Percentiles rank a stretch among this genome's conserved stretches.
Evolutionary conservation across 1,140 invertebrate genomes (phyloP).

Genomic region (Zaprionus nigranus): DNA sequence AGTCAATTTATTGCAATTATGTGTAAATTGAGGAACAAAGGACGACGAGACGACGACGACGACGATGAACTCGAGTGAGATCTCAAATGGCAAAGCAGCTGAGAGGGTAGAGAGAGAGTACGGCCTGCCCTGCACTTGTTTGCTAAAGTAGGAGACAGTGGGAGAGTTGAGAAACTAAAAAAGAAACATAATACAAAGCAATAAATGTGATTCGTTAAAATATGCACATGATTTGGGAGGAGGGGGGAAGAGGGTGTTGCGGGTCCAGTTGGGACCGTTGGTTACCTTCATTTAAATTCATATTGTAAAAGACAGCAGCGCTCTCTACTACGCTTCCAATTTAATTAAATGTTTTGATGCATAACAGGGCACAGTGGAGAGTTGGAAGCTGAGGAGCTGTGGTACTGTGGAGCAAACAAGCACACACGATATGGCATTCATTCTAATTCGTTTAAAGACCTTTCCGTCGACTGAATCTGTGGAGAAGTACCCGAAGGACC

Average conservation of each 20-base stretch:
- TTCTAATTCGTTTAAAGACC: conserved; percentile 73
- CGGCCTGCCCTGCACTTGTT: conserved; percentile 15
- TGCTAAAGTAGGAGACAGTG: background rate
- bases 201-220: conserved; percentile 54
- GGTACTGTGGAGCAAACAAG: conserved; percentile 6
- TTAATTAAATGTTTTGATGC: conserved; percentile 83
- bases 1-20: conserved; percentile 81
- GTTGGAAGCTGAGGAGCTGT: no score
- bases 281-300: conserved; percentile 77
- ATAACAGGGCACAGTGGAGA: conserved; percentile 56
- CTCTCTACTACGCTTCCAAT: conserved; percentile 61
- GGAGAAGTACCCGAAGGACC: conserved; percentile 14
- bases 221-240: conserved; percentile 68
- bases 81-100: conserved; percentile 27
- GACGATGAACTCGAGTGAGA: conserved; percentile 25
- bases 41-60: conserved; percentile 30
- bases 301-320: conserved; percentile 39
- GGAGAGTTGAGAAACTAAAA: conserved; percentile 11
- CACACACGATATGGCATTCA: conserved; percentile 58
- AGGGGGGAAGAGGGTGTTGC: background rate
- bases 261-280: background rate
- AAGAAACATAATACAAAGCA: conserved; percentile 7
- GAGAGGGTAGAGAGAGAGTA: background rate
- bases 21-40: conserved; percentile 80
- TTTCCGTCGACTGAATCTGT: conserved; percentile 60